Base-by-base conservation (phyloP, 2,797 vertebrate genomes). In the Microcaecilia unicolor region DNA sequence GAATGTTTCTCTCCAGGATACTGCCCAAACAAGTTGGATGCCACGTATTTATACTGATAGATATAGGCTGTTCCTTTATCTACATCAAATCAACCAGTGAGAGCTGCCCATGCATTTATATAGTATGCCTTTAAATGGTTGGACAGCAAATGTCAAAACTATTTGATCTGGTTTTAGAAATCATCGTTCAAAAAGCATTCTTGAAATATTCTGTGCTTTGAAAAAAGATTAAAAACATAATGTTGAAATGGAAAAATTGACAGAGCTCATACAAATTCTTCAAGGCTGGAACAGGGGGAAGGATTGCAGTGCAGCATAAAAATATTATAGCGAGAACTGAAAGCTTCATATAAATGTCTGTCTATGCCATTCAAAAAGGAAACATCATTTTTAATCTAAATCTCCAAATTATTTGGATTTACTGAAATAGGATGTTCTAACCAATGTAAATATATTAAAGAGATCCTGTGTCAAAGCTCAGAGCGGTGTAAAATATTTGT, bases 121-220 rank as follows among this genome's bases (percentile, higher is more conserved):
- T 17, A 33, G 51, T 28, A 28, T 25, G 28, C 39, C 52, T 74
- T 70, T 51, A 61, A 70, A 70, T 43, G 59, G 61, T 61, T 64
- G 43, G 10, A 58, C 58, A 65, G 65, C 18, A 78, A 81, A 79
- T 80, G 70, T 71, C 80, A 83, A 21, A 66, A 61, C 23, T 37
- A 61, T 78, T 72, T 72, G 70, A 80, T 79, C 66, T 60, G 51
- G 39, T 63, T 70, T 70, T 51, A 67, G 44, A 71, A 77, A 74
- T 53, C 58, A 65, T 72, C 58, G 81, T 72, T 67, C 47, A 54
- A 65, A 58, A n/a, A n/a, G n/a, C 55, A 44, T 41, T 61, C 53
- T 41, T 63, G 61, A 71, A 61, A 60, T 22, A 65, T 49, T 59
- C 61, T 67, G 59, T 59, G 57, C 70, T 69, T 70, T 48, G 59